Conservation (phyloP, 2,797 vertebrate species). For the Rhynchonycteris naso region DNA sequence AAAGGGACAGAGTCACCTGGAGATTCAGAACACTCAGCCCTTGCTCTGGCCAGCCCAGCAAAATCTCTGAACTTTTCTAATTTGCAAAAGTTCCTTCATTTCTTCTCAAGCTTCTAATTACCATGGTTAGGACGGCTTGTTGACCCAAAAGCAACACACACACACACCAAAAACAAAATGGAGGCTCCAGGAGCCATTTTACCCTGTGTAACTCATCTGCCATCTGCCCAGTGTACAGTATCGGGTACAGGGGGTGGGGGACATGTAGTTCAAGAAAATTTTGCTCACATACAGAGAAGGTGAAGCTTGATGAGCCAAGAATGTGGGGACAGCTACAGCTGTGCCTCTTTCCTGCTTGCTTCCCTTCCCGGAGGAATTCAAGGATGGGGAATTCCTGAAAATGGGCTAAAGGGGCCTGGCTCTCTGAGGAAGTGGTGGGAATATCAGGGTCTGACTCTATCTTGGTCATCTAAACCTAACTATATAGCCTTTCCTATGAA, state of each 20-base stretch:
- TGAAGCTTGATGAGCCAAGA: background rate
- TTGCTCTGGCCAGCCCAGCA: background rate
- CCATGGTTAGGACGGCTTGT: background rate
- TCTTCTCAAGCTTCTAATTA: background rate
- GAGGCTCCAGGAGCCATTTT: background rate
- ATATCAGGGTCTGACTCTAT: background rate
- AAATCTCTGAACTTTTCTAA: background rate
- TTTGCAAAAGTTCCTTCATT: conserved; percentile 4
- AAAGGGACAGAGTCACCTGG: background rate
- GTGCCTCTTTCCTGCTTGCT: background rate
- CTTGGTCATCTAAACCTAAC: background rate
- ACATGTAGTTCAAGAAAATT: background rate
- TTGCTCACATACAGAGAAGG: background rate
- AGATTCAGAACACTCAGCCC: background rate
- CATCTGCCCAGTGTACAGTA: background rate
- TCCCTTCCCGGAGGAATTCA: background rate
- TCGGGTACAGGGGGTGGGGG: too few species aligned
- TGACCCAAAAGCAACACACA: background rate
- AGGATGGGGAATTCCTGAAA: conserved; percentile 38
- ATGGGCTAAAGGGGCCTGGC: background rate
- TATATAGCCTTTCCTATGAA: background rate
- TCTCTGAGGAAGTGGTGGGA: background rate
- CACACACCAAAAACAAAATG: background rate
- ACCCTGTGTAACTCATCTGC: background rate
- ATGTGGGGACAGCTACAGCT: background rate